These are phyloP conservation scores for Taurulus bubalis DNA, from an alignment of 2,113 vertebrate genomes.

Conservation along the genomic window DNA sequence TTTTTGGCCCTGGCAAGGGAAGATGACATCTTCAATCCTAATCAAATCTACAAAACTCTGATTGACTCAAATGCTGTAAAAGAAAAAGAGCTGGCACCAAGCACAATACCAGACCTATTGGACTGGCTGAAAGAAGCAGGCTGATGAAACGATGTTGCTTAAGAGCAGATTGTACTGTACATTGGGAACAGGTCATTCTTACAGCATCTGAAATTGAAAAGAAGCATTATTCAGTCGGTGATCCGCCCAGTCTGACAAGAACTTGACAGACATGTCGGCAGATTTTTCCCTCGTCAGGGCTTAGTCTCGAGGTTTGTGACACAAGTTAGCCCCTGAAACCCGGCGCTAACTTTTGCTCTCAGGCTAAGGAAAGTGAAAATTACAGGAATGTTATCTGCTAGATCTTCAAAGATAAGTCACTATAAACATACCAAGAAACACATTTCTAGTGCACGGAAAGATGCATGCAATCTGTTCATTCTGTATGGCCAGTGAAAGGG, in stretches of 20 bases:
- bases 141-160: neutral
- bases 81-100: too few species aligned
- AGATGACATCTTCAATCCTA: too few species aligned
- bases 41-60: too few species aligned
- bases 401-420: slow-evolving; percentile 7
- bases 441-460: neutral
- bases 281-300: neutral
- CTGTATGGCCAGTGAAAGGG: slow-evolving; percentile 16
- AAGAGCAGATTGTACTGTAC: neutral
- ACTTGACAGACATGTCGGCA: neutral
- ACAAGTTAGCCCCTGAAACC: neutral
- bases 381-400: neutral
- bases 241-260: neutral
- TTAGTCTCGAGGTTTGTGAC: neutral
- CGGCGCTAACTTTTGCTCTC: neutral
- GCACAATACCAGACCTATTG: neutral
- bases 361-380: slow-evolving; percentile 1
- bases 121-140: neutral
- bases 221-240: neutral
- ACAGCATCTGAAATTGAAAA: neutral
- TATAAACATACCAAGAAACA: slow-evolving; percentile 34
- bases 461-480: neutral
- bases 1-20: too few species aligned
- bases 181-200: slow-evolving; percentile 1
- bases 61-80: too few species aligned